Percentiles rank a stretch among this genome's conserved stretches.
These are phyloP conservation scores for Tursiops truncatus DNA, from an alignment of 2,113 vertebrate genomes.

Conservation along the genomic window DNA sequence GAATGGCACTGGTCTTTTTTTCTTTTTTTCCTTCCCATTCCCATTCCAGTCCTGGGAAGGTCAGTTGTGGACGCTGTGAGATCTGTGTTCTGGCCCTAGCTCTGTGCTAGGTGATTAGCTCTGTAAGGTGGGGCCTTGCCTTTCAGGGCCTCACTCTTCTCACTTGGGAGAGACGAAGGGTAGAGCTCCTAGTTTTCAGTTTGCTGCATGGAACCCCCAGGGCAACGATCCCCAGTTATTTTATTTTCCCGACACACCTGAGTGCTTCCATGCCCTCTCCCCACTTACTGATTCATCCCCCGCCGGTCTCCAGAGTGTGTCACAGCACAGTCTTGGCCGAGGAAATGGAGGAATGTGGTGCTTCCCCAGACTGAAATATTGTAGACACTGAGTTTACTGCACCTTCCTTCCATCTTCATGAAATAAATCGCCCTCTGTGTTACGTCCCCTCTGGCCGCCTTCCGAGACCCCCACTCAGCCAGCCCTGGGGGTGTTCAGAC, in stretches of 20 bases:
- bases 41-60: neutral
- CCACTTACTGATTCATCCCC: too few relatives aligned
- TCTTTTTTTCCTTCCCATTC: neutral
- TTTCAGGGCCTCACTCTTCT: neutral
- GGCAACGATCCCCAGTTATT: accelerated
- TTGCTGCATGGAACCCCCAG: neutral
- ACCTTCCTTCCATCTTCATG: neutral
- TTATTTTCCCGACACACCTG: neutral
- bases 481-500: neutral
- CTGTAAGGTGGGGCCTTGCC: neutral
- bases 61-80: neutral
- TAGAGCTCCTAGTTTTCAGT: neutral
- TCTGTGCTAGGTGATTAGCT: neutral
- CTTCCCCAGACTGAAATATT: neutral
- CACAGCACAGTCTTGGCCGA: neutral
- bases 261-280: accelerated
- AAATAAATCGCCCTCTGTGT: neutral
- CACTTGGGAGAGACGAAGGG: neutral
- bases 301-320: neutral
- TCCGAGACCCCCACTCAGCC: neutral
- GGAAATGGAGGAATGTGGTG: too few relatives aligned
- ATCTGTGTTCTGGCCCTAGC: neutral
- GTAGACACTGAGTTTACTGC: accelerated
- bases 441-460: neutral
- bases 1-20: neutral